Evolutionary conservation across 2,797 vertebrate genomes (phyloP).

Genomic region (Poeciliopsis turneri): DNA sequence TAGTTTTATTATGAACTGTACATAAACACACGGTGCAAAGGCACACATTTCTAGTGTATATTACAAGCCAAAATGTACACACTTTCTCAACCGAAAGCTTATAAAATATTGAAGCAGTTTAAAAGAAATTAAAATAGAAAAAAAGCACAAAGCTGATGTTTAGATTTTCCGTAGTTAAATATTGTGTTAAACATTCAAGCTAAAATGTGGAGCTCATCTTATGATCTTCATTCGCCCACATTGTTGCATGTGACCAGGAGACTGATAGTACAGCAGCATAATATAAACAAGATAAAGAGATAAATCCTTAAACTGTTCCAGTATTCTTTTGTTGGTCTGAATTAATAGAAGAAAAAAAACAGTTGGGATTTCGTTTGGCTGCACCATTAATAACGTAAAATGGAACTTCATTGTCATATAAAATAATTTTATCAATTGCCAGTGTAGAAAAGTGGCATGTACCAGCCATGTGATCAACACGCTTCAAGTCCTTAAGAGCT

Average conservation of each 20-base stretch:
- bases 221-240: slow-evolving; percentile 33
- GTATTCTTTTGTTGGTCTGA: slow-evolving; percentile 43
- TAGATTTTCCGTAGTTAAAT: slow-evolving; percentile 37
- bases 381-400: slow-evolving; percentile 57
- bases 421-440: slow-evolving; percentile 27
- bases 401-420: slow-evolving; percentile 24
- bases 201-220: slow-evolving; percentile 28
- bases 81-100: slow-evolving; percentile 72
- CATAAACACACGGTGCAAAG: slow-evolving; percentile 83
- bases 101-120: slow-evolving; percentile 73
- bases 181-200: slow-evolving; percentile 64
- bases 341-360: slow-evolving; percentile 24
- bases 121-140: slow-evolving; percentile 48
- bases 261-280: slow-evolving; percentile 49
- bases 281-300: slow-evolving; percentile 54
- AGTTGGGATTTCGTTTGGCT: slow-evolving; percentile 53
- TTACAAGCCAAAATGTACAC: slow-evolving; percentile 84
- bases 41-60: slow-evolving; percentile 78
- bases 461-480: slow-evolving; percentile 23
- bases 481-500: slow-evolving; percentile 19
- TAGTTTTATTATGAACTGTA: slow-evolving; percentile 86
- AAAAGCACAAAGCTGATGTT: slow-evolving; percentile 51
- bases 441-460: slow-evolving; percentile 25
- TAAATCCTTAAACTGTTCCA: slow-evolving; percentile 53
- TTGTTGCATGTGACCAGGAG: slow-evolving; percentile 31